Conservation (phyloP, 2,113 vertebrate species). For the Sebastes fasciatus region DNA sequence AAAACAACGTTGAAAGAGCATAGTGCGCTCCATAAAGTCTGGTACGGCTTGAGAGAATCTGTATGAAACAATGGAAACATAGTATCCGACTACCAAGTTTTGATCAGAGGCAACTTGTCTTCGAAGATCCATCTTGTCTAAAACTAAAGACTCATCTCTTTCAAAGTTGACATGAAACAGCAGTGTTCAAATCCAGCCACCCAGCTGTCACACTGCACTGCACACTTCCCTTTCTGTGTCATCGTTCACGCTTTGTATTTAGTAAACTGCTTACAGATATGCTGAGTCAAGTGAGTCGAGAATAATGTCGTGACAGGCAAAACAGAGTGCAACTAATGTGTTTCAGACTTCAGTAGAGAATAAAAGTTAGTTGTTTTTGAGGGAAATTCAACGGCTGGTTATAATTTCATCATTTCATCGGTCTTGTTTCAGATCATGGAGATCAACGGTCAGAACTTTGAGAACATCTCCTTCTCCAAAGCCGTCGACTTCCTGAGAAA, state of each 20-base stretch:
- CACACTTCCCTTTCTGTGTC: slow-evolving; percentile 8
- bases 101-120: too few relatives aligned
- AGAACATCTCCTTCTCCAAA: slow-evolving; percentile 94
- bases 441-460: slow-evolving; percentile 98
- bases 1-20: too few relatives aligned
- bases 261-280: not conserved
- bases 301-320: not conserved
- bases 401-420: not conserved
- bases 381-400: not conserved
- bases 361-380: not conserved
- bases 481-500: slow-evolving; percentile 94
- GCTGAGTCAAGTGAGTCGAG: slow-evolving; percentile 8
- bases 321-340: not conserved
- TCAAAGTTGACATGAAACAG: not conserved
- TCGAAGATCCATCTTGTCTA: too few relatives aligned
- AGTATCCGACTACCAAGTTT: too few relatives aligned
- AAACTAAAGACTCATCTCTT: not conserved
- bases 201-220: not conserved
- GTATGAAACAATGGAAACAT: too few relatives aligned
- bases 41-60: too few relatives aligned
- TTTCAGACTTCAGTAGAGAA: not conserved
- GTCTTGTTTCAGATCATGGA: slow-evolving; percentile 92
- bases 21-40: too few relatives aligned
- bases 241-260: not conserved
- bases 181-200: not conserved